Base-by-base conservation (phyloP, 2,888 invertebrate genomes). In the Tetanocera ferruginea region DNA sequence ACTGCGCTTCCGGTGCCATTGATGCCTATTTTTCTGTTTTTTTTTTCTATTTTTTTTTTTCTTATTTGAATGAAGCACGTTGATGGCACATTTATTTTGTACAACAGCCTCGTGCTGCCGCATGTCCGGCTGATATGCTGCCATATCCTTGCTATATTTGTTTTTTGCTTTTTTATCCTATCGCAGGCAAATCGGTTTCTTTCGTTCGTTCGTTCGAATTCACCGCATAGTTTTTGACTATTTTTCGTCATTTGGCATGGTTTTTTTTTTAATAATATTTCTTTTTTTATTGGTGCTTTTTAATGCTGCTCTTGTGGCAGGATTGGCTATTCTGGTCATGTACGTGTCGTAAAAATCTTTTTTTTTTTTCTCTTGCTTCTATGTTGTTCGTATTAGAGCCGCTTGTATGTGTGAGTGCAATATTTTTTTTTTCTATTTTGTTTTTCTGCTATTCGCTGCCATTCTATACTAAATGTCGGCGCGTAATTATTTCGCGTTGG, bases 281-380 rank as follows among this genome's bases (percentile, higher is more conserved):
- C 1, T 11, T 8, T 49, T 49, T 49, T 62, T 49, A 28, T 62
- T 71, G 51, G 57, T 43, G 51, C 37, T n/a, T 72, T 31, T 19
- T 25, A 51, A 34, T 37, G 51, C 70, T n/a, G n/a, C 51, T 23
- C 51, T 49, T 14, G n/a, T 6, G 55, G 11, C 62, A 43, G 73
- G 64, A 78, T 78, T 78, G 66, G 71, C 31, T 60, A 80, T 79
- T 76, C 79, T 73, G 76, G 79, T 80, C 80, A 80, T 80, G 80
- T 80, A 51, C 78, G 64, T 67, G 76, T 76, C 76, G 77, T 80
- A 76, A 76, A 77, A 78, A 76, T 77, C 77, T 77, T 76, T 77
- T 77, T 70, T 60, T 25, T 69, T 71, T 6, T 62, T 31, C 34
- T 71, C 8, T 19, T 25, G 43, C 57, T 37, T 19, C 57, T 34